Conservation (phyloP, 2,797 vertebrate genomes). For the Catostomus latipinnis region DNA sequence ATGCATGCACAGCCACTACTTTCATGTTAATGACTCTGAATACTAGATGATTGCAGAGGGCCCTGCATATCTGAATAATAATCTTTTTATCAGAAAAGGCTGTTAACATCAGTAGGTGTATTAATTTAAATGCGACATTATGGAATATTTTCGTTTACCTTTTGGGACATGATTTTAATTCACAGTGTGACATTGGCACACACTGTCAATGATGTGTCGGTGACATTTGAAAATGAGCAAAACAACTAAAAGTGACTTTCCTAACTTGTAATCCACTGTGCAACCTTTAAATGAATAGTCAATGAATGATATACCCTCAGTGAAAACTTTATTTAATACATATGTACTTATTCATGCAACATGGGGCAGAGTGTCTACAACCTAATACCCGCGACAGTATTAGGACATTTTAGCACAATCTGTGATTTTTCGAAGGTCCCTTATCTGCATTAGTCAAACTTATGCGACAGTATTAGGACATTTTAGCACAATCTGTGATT, state of each 20-base stretch:
- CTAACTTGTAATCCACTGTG: too few relatives aligned
- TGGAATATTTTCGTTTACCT: conserved; percentile 33
- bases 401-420: too few relatives aligned
- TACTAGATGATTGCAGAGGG: conserved; percentile 41
- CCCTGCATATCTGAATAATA: conserved; percentile 49
- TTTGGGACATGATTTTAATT: conserved; percentile 38
- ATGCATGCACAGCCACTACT: conserved; percentile 40
- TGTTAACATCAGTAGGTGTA: conserved; percentile 41
- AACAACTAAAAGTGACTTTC: not conserved
- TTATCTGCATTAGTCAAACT: too few relatives aligned
- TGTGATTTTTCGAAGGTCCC: too few relatives aligned
- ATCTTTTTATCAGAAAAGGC: conserved; percentile 53
- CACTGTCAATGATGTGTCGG: not conserved
- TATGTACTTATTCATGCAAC: too few relatives aligned
- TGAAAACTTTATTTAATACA: too few relatives aligned
- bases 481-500: too few relatives aligned
- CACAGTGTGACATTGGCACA: not conserved
- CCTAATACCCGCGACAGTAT: too few relatives aligned
- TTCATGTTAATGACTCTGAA: conserved; percentile 47
- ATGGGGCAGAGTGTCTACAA: too few relatives aligned
- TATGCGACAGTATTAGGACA: too few relatives aligned
- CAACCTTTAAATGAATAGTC: too few relatives aligned
- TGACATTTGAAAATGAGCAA: not conserved
- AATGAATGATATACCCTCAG: too few relatives aligned
- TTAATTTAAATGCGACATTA: conserved; percentile 40